These are phyloP conservation scores for Mycteria americana DNA, from an alignment of 2,797 vertebrate genomes.

Conservation along the genomic window DNA sequence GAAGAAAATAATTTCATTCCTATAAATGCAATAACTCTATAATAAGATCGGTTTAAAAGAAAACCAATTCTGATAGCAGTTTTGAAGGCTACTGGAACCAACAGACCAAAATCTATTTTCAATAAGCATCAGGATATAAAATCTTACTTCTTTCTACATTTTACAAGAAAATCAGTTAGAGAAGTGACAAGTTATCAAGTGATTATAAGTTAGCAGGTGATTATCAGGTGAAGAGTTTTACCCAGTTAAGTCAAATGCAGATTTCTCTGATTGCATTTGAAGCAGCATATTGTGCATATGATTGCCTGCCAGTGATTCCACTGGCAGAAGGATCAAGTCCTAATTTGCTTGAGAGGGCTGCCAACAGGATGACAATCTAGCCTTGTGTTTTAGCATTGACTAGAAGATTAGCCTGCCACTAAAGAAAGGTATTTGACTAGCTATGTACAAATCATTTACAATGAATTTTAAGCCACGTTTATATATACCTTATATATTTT, in stretches of 20 bases:
- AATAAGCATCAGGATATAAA: not conserved
- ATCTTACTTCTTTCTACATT: not conserved
- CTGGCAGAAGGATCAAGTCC: constrained; percentile 27
- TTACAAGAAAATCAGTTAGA: not conserved
- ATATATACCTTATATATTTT: not conserved
- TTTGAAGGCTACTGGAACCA: not conserved
- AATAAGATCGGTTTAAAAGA: not conserved
- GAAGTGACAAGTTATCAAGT: not conserved
- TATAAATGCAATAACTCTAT: not conserved
- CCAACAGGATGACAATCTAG: constrained; percentile 18
- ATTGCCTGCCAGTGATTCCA: constrained; percentile 26
- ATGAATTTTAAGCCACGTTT: not conserved
- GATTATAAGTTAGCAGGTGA: not conserved
- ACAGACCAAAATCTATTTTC: not conserved
- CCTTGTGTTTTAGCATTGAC: not conserved
- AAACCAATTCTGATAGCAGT: not conserved
- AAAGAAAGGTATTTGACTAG: not conserved
- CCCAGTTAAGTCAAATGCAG: not conserved
- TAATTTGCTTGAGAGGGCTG: constrained; percentile 31
- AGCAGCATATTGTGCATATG: constrained; percentile 31
- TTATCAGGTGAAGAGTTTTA: not conserved
- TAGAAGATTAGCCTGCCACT: not conserved
- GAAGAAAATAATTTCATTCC: not conserved
- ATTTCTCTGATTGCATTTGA: constrained; percentile 11
- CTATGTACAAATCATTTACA: not conserved